phyloP scores from a whole-genome alignment of 1,140 invertebrate species.

The Leptonema lineaticorne region DNA sequence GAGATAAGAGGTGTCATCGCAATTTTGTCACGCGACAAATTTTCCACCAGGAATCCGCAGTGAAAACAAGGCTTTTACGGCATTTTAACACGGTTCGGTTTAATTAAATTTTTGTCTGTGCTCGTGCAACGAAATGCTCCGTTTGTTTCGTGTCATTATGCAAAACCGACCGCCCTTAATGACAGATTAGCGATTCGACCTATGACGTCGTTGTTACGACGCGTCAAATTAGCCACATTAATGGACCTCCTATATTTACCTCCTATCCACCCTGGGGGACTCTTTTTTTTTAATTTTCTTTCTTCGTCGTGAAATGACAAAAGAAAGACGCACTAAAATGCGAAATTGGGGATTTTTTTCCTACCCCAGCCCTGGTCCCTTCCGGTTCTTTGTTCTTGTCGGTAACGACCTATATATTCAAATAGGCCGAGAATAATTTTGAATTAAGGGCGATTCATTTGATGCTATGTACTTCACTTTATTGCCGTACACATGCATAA shows the following conservation, averaged over 20 bases:
- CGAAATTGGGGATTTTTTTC: neutral
- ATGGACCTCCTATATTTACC: too few species aligned
- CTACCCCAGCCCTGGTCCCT: too few species aligned
- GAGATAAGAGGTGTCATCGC: too few species aligned
- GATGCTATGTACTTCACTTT: too few species aligned
- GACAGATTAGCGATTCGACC: neutral
- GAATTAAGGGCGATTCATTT: conserved; percentile 3
- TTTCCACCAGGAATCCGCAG: too few species aligned
- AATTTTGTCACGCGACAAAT: too few species aligned
- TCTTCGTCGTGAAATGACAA: neutral
- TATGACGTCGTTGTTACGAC: neutral
- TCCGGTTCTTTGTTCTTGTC: neutral
- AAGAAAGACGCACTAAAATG: neutral
- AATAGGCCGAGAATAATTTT: conserved; percentile 2
- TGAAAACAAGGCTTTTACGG: too few species aligned
- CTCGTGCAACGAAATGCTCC: too few species aligned
- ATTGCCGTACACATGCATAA: too few species aligned
- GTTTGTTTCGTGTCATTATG: conserved; percentile 10
- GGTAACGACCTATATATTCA: neutral
- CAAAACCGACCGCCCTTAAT: conserved; percentile 10
- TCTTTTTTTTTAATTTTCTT: too few species aligned
- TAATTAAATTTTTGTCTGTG: conserved; percentile 2
- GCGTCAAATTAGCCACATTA: neutral
- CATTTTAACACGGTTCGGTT: neutral
- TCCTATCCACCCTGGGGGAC: too few species aligned